Percentiles rank a stretch among this genome's conserved stretches.
These are phyloP conservation scores for Brachyrhaphis roseni DNA, from an alignment of 2,797 vertebrate genomes.

Conservation along the genomic window DNA sequence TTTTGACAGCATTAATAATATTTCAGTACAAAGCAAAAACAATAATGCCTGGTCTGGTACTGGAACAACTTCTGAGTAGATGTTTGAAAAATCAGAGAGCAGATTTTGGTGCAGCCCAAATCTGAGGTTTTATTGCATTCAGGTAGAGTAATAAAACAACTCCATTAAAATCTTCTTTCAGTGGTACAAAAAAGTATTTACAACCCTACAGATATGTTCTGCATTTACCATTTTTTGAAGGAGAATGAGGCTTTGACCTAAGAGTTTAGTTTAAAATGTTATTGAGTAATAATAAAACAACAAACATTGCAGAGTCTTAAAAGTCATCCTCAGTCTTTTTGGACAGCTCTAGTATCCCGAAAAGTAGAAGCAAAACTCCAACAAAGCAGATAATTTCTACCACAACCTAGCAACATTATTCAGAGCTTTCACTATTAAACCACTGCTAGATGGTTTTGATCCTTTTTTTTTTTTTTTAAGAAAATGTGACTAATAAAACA, in stretches of 20 bases:
- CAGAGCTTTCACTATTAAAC: not conserved
- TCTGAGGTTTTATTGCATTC: not conserved
- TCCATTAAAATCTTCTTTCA: not conserved
- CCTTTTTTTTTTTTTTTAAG: not conserved
- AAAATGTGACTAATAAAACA: not conserved
- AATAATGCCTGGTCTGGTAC: not conserved
- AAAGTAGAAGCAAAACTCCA: not conserved
- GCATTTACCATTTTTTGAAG: not conserved
- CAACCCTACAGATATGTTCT: not conserved
- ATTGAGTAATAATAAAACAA: not conserved
- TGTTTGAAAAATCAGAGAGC: not conserved
- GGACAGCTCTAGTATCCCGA: not conserved
- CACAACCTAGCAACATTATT: not conserved
- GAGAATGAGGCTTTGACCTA: no score
- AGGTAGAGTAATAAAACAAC: not conserved
- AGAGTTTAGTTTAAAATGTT: not conserved
- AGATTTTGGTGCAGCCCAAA: not conserved
- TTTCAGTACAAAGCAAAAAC: slow-evolving; percentile 1
- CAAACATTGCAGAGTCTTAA: not conserved
- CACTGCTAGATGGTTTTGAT: not conserved
- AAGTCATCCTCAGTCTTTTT: not conserved
- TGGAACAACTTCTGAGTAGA: not conserved
- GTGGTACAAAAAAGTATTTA: not conserved
- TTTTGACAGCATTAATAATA: slow-evolving; percentile 35
- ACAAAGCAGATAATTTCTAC: not conserved